These are phyloP conservation scores for Philotrypesis tridentata DNA, from an alignment of 1,140 invertebrate species.

Conservation along the genomic window DNA sequence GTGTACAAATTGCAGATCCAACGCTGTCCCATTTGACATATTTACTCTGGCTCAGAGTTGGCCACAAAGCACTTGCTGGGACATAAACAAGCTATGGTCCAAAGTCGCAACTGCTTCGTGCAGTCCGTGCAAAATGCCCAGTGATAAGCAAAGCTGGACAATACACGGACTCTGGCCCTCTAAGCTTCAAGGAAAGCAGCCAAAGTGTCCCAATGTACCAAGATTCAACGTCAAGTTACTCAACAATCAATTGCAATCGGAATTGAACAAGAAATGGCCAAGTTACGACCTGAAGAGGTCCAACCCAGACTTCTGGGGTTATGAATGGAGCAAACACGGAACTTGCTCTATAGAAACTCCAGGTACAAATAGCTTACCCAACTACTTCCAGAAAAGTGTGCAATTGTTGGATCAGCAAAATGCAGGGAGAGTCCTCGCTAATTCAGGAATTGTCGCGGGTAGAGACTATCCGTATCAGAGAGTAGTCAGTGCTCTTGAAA, in stretches of 20 bases:
- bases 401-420: slow-evolving; percentile 10
- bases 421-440: background rate
- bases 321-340: slow-evolving; percentile 32
- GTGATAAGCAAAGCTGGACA: background rate
- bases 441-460: background rate
- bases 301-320: background rate
- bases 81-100: background rate
- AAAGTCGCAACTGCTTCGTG: background rate
- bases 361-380: background rate
- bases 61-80: slow-evolving; percentile 22
- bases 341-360: slow-evolving; percentile 1
- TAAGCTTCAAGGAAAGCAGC: background rate
- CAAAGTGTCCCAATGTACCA: background rate
- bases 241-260: background rate
- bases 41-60: slow-evolving; percentile 4
- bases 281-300: background rate
- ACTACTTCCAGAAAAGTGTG: slow-evolving; percentile 12
- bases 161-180: slow-evolving; percentile 32
- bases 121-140: background rate
- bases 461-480: background rate
- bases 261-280: slow-evolving; percentile 3
- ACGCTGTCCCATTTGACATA: background rate
- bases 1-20: background rate
- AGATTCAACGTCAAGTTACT: slow-evolving; percentile 17
- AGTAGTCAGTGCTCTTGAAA: background rate